Conservation (phyloP, 2,797 vertebrate species). For the Coregonus sp. region DNA sequence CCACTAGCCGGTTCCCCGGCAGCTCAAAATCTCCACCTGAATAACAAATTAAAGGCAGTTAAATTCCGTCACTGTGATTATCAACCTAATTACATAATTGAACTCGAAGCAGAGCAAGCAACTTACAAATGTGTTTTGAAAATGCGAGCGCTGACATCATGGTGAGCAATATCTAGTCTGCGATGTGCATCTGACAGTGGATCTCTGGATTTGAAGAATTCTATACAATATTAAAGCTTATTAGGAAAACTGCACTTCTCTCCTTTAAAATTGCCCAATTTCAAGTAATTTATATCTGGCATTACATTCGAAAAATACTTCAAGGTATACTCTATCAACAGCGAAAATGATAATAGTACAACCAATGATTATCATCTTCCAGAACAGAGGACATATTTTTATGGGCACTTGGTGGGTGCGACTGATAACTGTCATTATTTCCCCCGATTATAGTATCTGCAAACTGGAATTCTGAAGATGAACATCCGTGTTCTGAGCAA, state of each 20-base stretch:
- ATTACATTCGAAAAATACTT: conserved; percentile 79
- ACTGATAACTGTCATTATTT: conserved; percentile 83
- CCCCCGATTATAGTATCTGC: conserved; percentile 79
- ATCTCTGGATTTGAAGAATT: conserved; percentile 74
- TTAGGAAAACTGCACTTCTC: conserved; percentile 71
- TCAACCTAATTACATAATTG: conserved; percentile 71
- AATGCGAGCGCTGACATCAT: conserved; percentile 64
- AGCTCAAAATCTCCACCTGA: conserved; percentile 67
- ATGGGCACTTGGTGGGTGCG: conserved; percentile 78
- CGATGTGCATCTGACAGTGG: conserved; percentile 60
- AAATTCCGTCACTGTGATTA: conserved; percentile 71
- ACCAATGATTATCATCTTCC: conserved; percentile 84
- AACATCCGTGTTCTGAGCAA: conserved; percentile 36
- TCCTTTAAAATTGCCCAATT: conserved; percentile 79
- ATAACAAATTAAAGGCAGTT: conserved; percentile 68
- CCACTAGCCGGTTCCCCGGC: conserved; percentile 42
- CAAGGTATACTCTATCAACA: conserved; percentile 79
- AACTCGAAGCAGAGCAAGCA: conserved; percentile 60
- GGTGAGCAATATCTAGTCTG: conserved; percentile 50
- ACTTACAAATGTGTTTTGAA: conserved; percentile 60
- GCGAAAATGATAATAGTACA: conserved; percentile 83
- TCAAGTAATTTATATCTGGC: conserved; percentile 79
- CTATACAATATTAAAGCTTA: conserved; percentile 74
- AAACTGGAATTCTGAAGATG: conserved; percentile 53
- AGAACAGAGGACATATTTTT: conserved; percentile 80